Base-by-base conservation (phyloP, 64 coral and sea anemone genomes). In the Porites lutea region DNA sequence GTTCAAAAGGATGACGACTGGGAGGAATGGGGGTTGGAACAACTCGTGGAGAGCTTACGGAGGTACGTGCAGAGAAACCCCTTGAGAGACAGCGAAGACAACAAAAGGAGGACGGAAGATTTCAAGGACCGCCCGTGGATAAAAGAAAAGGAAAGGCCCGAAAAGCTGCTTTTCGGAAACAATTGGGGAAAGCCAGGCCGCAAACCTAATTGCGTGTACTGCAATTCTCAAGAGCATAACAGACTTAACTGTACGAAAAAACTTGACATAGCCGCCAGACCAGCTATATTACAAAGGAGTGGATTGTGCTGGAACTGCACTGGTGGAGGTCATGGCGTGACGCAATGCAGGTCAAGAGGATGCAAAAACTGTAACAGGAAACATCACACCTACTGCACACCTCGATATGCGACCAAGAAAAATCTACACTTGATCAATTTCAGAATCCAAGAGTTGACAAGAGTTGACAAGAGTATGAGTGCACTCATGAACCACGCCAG, bases 141-240 rank as follows among this genome's bases (percentile, higher is more conserved):
- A 64, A 64, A 64, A 64, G 61, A 64, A 64, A 64, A 64, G 15
- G 61, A 64, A 11, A 64, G 15, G 61, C 52, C 52, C 52, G 61
- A 64, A 64, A 64, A 64, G 11, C 61, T 64, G 15, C 61, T 64
- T 64, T 64, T 64, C 61, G 61, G 61, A 64, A 64, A 64, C 61
- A 18, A 64, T 14, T 3, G 61, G 15, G 15, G 3, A 18, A 64
- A 64, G 61, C 15, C 61, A 51, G 3, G 65, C n/a, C 47, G 37
- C 10, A 64, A 64, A 64, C 61, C 61, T 64, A 72, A 19, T 27
- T 92, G 89, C 82, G 89, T 95, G 37, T 92, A 95, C 81, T 95
- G 89, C 27, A 20, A 47, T 37, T 64, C 76, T 11, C 72, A 7
- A 48, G 4, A 87, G 2, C 94, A 82, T 48, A 11, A 21, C 2